phyloP scores from a whole-genome alignment of 2,888 invertebrate genomes.

The Helleia helle region DNA sequence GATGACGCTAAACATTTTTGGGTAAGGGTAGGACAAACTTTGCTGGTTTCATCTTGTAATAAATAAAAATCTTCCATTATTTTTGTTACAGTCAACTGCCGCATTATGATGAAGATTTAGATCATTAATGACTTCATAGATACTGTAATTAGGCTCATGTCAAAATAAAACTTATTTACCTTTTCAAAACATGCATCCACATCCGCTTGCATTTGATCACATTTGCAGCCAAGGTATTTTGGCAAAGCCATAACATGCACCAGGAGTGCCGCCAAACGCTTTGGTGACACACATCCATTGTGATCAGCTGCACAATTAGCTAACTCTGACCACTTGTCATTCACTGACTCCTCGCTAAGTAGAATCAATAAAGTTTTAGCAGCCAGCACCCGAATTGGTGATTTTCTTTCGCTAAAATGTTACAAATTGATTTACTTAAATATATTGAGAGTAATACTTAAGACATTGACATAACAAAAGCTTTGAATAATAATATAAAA shows the following conservation, averaged over 20 bases:
- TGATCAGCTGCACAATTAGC: constrained; percentile 83
- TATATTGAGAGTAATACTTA: no score
- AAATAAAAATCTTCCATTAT: no score
- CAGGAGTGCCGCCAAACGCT: constrained; percentile 75
- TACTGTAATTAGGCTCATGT: no score
- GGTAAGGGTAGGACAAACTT: no score
- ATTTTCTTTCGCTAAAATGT: constrained; percentile 75
- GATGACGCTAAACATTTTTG: no score
- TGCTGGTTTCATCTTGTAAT: no score
- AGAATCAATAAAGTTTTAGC: constrained; percentile 79
- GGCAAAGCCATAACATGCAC: constrained; percentile 75
- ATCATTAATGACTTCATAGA: no score
- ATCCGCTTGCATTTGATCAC: constrained; percentile 76
- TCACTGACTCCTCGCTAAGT: constrained; percentile 76
- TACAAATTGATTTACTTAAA: constrained; percentile 14
- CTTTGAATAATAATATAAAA: no score
- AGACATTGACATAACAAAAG: no score
- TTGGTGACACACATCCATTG: constrained; percentile 81
- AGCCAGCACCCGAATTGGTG: constrained; percentile 77
- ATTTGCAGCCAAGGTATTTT: constrained; percentile 75
- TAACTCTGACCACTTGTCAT: constrained; percentile 78
- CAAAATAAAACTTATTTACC: constrained; percentile 51
- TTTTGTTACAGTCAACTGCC: no score
- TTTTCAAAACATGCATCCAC: constrained; percentile 83
- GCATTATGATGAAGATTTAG: no score